A percentile compares a stretch with the other conserved stretches of the same genome.
These are phyloP conservation scores for Drosophila setifemur DNA, from an alignment of 1,140 invertebrate species.

Conservation along the genomic window DNA sequence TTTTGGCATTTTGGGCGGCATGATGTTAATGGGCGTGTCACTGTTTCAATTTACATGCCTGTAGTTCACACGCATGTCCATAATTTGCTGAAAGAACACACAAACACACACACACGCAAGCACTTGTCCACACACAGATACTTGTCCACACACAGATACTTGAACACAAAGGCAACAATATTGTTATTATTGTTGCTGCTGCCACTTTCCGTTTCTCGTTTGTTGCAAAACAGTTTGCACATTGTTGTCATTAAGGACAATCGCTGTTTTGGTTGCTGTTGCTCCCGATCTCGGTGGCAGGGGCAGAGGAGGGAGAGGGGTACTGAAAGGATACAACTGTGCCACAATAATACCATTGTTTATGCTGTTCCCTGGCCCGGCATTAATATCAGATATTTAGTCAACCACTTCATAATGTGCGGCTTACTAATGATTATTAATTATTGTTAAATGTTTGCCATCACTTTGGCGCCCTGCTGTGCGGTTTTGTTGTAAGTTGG, in stretches of 20 bases:
- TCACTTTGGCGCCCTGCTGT: conserved; percentile 17
- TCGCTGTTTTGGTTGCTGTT: conserved; percentile 20
- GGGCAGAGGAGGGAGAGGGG: background rate
- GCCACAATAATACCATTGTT: conserved; percentile 69
- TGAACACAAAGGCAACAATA: conserved; percentile 31
- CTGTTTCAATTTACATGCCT: conserved; percentile 73
- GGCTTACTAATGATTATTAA: conserved; percentile 79
- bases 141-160: background rate
- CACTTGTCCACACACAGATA: background rate
- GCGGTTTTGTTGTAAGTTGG: conserved; percentile 27
- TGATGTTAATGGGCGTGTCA: conserved; percentile 58
- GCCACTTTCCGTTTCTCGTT: conserved; percentile 35
- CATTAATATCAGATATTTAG: conserved; percentile 77
- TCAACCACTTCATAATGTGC: conserved; percentile 78
- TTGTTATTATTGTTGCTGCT: conserved; percentile 26
- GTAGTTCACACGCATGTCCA: conserved; percentile 71
- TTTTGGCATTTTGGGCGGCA: background rate
- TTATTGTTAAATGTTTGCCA: conserved; percentile 68
- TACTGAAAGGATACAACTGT: conserved; percentile 23
- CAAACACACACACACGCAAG: conserved; percentile 17
- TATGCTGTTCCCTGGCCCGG: conserved; percentile 64
- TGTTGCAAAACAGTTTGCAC: conserved; percentile 75
- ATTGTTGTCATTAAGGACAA: conserved; percentile 62
- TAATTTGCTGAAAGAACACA: conserved; percentile 58
- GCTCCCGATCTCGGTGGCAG: background rate